Conservation (phyloP, 2,113 vertebrate species). For the Delphinus delphis region DNA sequence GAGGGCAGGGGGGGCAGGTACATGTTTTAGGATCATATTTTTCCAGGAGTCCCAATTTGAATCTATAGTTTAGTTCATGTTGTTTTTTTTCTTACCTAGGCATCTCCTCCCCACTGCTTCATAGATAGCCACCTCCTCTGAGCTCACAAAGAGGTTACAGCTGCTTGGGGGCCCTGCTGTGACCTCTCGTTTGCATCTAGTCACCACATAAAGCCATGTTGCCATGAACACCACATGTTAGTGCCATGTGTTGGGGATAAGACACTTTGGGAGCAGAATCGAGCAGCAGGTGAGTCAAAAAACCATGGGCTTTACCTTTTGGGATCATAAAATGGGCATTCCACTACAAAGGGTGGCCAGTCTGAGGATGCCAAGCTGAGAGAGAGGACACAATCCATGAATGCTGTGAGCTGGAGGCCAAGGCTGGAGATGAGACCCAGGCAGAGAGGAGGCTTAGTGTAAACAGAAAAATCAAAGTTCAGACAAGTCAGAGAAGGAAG, state of each 20-base stretch:
- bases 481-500: background rate
- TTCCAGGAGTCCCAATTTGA: background rate
- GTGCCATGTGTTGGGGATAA: background rate
- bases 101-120: background rate
- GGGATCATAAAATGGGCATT: background rate
- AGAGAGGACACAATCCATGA: background rate
- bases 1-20: background rate
- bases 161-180: background rate
- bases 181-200: background rate
- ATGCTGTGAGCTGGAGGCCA: background rate
- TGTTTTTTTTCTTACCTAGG: background rate
- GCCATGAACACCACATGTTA: background rate
- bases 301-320: accelerated
- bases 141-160: background rate
- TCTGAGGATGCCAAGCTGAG: background rate
- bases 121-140: background rate
- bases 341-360: background rate
- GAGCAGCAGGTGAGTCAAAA: background rate
- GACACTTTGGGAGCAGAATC: background rate
- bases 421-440: background rate
- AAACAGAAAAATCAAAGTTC: background rate
- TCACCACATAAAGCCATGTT: background rate
- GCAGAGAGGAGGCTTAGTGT: background rate
- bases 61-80: background rate
- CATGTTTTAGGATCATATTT: background rate